Conservation (phyloP, 2,888 invertebrate genomes). For the Therioaphis trifolii region DNA sequence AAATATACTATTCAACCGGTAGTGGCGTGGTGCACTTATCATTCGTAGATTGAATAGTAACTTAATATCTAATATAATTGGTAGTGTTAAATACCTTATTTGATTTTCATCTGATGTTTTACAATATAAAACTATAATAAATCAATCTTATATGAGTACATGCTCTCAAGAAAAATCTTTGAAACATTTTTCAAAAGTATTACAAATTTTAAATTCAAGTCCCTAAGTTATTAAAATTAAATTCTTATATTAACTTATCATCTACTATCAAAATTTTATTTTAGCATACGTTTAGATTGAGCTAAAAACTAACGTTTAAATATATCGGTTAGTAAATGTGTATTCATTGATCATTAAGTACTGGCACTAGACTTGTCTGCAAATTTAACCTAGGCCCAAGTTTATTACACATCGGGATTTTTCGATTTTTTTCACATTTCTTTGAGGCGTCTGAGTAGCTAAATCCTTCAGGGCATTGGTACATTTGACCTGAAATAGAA, state of each 20-base stretch:
- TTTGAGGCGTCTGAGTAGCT: constrained; percentile 83
- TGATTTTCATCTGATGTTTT: neutral
- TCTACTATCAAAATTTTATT: constrained; percentile 1
- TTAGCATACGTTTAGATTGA: constrained; percentile 32
- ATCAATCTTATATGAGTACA: neutral
- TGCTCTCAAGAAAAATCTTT: constrained; percentile 36
- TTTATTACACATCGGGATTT: constrained; percentile 74
- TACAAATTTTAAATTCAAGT: constrained; percentile 25
- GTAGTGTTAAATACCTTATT: neutral
- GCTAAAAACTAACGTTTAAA: constrained; percentile 11
- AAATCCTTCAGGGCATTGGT: constrained; percentile 81
- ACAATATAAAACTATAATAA: neutral
- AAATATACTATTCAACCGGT: neutral
- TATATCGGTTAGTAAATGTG: neutral
- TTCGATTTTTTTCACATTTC: constrained; percentile 77
- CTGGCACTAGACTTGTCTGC: constrained; percentile 62
- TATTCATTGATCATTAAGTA: constrained; percentile 21
- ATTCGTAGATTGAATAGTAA: constrained; percentile 4
- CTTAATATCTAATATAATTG: neutral
- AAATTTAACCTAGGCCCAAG: constrained; percentile 56
- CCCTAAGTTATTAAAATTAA: neutral
- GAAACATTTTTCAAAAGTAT: constrained; percentile 60
- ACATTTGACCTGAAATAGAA: constrained; percentile 74
- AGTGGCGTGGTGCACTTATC: neutral
- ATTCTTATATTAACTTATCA: constrained; percentile 13